Conservation (phyloP, 2,113 vertebrate species). For the Corythoichthys haematopterus region DNA sequence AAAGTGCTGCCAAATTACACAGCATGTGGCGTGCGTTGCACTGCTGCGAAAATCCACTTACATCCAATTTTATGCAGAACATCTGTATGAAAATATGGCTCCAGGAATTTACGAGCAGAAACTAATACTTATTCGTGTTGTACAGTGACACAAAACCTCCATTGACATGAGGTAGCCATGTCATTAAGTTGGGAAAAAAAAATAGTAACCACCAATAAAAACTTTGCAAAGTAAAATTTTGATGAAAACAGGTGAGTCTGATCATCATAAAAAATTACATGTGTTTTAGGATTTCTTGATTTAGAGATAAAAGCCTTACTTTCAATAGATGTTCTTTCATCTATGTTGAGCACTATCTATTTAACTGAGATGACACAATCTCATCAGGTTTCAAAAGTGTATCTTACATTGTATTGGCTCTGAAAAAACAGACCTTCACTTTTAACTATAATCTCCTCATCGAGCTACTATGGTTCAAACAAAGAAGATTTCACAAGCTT, state of each 20-base stretch:
- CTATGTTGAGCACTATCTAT: not conserved
- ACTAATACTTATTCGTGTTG: too few relatives aligned
- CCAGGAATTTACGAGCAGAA: too few relatives aligned
- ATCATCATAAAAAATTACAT: not conserved
- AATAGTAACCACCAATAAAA: not conserved
- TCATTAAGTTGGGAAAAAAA: conserved; percentile 1
- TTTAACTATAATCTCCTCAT: not conserved
- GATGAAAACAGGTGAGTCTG: not conserved
- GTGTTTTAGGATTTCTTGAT: not conserved
- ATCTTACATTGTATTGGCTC: conserved; percentile 13
- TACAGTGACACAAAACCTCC: too few relatives aligned
- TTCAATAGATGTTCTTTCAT: not conserved
- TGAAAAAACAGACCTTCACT: conserved; percentile 14
- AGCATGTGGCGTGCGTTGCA: too few relatives aligned
- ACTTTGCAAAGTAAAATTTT: not conserved
- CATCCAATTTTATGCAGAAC: too few relatives aligned
- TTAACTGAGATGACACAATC: not conserved
- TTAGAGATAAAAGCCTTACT: not conserved
- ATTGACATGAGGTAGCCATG: too few relatives aligned
- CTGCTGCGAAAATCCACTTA: too few relatives aligned
- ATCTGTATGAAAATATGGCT: too few relatives aligned
- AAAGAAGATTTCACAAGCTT: conserved; percentile 11
- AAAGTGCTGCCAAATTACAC: too few relatives aligned
- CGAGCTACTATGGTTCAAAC: conserved; percentile 8
- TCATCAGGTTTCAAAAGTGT: conserved; percentile 38